Evolutionary conservation across 1,140 invertebrate genomes (phyloP), one percentile per base, ranked within the genome.

Genomic region (Nasonia giraulti): DNA sequence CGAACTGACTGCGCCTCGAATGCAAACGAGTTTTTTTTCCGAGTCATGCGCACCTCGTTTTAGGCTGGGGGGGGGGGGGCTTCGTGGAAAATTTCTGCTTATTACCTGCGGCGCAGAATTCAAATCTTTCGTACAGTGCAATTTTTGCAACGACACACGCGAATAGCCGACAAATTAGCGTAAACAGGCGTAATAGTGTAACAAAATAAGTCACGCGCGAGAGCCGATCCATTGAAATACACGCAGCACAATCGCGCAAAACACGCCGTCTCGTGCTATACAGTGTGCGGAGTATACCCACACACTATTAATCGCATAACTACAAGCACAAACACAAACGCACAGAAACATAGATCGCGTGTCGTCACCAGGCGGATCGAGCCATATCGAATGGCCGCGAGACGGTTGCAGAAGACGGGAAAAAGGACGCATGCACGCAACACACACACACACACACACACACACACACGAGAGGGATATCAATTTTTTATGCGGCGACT

Each of bases 401-500:
- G 73, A 40, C 31, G 73, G 11, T 23, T 2, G 27, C 37, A 31
- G 55, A 66, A 78, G 37, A 80, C 20, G 37, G 37, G 20, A 68
- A 44, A 80, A 80, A 80, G 62, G n/a, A 33, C 5, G 77, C 50
- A 66, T 23, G 44, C 44, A 23, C 23, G 31, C 73, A 37, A 14
- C 27, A 73, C 7, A 37, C 33, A 37, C 33, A 27, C 27, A 27
- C 27, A 1, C 27, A 69, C 5, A 69, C 66, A 69, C 66, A 20
- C 66, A 31, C 33, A 31, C n/a, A 17, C 69, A 71, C 2, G 73
- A 75, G 73, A 75, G 37, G 17, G 37, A 44, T 23, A 55, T 66
- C 78, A 27, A 80, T 80, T 80, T 80, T 80, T 66, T 69, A 69
- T 80, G 78, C 62, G n/a, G 78, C 37, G 62, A 20, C 47, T 69